These are phyloP conservation scores for Leistus spinibarbis DNA, from an alignment of 2,888 invertebrate species.

Conservation along the genomic window DNA sequence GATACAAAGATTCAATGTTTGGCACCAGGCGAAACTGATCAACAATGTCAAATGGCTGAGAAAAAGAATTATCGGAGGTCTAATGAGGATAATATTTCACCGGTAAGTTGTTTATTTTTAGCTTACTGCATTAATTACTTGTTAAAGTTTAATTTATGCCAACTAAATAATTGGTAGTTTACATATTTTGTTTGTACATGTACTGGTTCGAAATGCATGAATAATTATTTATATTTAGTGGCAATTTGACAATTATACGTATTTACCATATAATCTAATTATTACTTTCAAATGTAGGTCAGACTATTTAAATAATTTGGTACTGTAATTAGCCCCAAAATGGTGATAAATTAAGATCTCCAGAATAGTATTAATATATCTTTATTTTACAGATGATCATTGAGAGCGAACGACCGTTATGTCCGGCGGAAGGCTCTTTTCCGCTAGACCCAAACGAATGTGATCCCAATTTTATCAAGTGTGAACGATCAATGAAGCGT, in stretches of 20 bases:
- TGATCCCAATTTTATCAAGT: conserved; percentile 74
- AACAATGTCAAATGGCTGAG: conserved; percentile 64
- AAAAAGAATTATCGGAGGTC: conserved; percentile 63
- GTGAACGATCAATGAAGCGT: conserved; percentile 61
- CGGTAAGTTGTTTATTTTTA: conserved; percentile 60
- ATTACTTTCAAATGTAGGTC: conserved; percentile 43
- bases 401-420: conserved; percentile 61
- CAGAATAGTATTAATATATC: too few relatives aligned
- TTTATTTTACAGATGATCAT: conserved; percentile 74
- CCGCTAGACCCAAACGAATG: conserved; percentile 73
- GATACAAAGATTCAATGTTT: conserved; percentile 75
- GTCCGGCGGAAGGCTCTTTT: conserved; percentile 72
- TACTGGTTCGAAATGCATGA: not conserved
- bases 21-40: conserved; percentile 64
- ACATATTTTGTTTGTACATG: not conserved
- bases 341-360: too few relatives aligned
- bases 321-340: too few relatives aligned
- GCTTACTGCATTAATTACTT: not conserved
- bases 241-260: conserved; percentile 8
- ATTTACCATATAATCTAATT: conserved; percentile 14
- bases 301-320: too few relatives aligned
- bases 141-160: not conserved
- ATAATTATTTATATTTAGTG: conserved; percentile 6
- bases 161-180: not conserved
- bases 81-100: conserved; percentile 60